Percentiles rank a stretch among this genome's conserved stretches.
phyloP scores from a whole-genome alignment of 2,113 vertebrate genomes.

The Oryzias woworae region DNA sequence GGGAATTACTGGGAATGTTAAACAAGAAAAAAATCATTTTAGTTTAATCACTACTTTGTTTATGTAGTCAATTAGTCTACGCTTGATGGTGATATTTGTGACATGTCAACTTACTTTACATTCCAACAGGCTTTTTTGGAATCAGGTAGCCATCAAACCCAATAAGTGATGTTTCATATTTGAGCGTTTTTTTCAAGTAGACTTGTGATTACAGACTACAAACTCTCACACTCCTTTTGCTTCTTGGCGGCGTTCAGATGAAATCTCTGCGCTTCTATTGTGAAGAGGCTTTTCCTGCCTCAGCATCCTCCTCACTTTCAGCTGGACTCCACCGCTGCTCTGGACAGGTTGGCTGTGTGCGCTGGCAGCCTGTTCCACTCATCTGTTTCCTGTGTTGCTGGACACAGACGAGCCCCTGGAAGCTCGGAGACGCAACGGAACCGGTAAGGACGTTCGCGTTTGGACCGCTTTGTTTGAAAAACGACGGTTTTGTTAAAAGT shows the following conservation, averaged over 20 bases:
- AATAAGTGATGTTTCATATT: too few relatives aligned
- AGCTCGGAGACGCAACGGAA: conserved; percentile 48
- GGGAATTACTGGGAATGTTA: background rate
- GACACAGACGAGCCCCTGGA: conserved; percentile 52
- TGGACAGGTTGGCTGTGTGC: conserved; percentile 36
- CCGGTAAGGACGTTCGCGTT: conserved; percentile 59
- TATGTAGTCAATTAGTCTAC: too few relatives aligned
- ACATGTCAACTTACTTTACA: too few relatives aligned
- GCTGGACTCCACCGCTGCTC: conserved; percentile 32
- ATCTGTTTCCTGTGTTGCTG: conserved; percentile 51
- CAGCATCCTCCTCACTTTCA: background rate
- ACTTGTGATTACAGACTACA: too few relatives aligned
- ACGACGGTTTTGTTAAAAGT: conserved; percentile 24
- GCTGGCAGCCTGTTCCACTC: conserved; percentile 39
- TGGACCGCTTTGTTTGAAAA: too few relatives aligned
- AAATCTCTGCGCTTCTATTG: conserved; percentile 10
- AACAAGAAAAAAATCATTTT: background rate
- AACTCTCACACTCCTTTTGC: too few relatives aligned
- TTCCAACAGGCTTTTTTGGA: conserved; percentile 6
- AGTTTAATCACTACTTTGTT: background rate
- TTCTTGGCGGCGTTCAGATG: too few relatives aligned
- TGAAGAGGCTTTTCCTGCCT: conserved; percentile 26
- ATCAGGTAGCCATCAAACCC: background rate
- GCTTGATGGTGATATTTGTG: too few relatives aligned
- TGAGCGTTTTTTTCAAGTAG: too few relatives aligned